Percentiles rank a stretch among this genome's conserved stretches.
Evolutionary conservation across 1,140 invertebrate genomes (phyloP).

Genomic region (Drosophila kepulauana): DNA sequence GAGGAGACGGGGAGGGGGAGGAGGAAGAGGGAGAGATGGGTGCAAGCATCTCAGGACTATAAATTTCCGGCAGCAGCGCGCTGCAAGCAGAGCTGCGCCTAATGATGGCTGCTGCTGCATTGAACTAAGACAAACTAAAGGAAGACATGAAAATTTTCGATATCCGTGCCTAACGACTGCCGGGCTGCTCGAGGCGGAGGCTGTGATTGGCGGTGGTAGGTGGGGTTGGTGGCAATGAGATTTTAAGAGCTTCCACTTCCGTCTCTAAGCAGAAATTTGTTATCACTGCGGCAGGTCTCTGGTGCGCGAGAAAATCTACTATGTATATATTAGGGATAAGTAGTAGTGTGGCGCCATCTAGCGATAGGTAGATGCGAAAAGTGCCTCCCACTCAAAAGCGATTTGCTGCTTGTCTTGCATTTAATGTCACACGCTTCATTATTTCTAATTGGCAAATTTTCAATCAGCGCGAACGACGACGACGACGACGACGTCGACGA

Average conservation of each 20-base stretch:
- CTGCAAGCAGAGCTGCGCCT: slow-evolving; percentile 38
- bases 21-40: no score
- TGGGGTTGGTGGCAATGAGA: slow-evolving; percentile 64
- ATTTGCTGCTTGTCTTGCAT: slow-evolving; percentile 81
- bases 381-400: slow-evolving; percentile 33
- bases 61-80: slow-evolving; percentile 66
- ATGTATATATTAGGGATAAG: slow-evolving; percentile 28
- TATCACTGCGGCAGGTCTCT: slow-evolving; percentile 65
- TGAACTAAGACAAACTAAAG: slow-evolving; percentile 79
- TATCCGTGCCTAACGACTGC: slow-evolving; percentile 79
- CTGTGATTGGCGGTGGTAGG: not conserved
- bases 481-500: no score
- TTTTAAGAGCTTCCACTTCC: slow-evolving; percentile 82
- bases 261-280: slow-evolving; percentile 78
- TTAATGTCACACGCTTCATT: slow-evolving; percentile 84
- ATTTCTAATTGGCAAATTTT: slow-evolving; percentile 84
- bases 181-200: slow-evolving; percentile 19
- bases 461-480: slow-evolving; percentile 57
- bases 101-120: slow-evolving; percentile 61
- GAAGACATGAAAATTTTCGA: slow-evolving; percentile 84
- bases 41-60: slow-evolving; percentile 54
- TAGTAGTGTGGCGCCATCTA: slow-evolving; percentile 44
- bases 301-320: not conserved
- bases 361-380: not conserved
- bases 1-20: no score